These are phyloP conservation scores for Agelaius tricolor DNA, from an alignment of 2,113 vertebrate genomes.

Conservation along the genomic window DNA sequence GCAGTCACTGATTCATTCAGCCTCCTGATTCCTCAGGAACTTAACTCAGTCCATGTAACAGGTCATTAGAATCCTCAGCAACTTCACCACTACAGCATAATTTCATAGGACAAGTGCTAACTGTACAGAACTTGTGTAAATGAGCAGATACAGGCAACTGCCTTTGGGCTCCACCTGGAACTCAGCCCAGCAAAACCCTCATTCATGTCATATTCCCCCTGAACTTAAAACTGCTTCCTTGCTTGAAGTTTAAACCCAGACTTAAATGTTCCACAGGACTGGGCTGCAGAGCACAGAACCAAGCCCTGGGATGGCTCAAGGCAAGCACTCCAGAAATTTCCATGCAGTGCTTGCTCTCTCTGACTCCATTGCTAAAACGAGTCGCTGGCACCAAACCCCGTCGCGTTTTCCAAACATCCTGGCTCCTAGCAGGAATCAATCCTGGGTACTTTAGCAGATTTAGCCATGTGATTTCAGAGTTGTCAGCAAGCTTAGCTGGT, in stretches of 20 bases:
- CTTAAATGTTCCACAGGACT: background rate
- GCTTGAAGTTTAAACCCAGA: background rate
- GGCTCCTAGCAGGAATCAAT: constrained; percentile 1
- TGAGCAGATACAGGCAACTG: background rate
- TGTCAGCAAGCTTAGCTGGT: constrained; percentile 27
- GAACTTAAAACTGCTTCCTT: background rate
- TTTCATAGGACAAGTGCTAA: background rate
- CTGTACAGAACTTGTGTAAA: background rate
- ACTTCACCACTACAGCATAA: background rate
- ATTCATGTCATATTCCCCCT: background rate
- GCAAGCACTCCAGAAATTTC: constrained; percentile 11
- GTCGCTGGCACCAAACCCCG: background rate
- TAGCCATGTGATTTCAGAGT: constrained; percentile 27
- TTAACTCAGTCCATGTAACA: background rate
- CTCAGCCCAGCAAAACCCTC: background rate
- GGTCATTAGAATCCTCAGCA: background rate
- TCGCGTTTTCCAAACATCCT: background rate
- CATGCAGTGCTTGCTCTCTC: background rate
- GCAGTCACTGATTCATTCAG: background rate
- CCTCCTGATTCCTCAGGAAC: background rate
- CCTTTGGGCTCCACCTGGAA: background rate
- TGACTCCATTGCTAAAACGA: constrained; percentile 21
- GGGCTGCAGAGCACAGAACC: background rate
- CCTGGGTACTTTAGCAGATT: constrained; percentile 19
- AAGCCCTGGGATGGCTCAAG: background rate